Evolutionary conservation across 2,888 invertebrate species (phyloP).

Genomic region (Hypsopygia costalis): DNA sequence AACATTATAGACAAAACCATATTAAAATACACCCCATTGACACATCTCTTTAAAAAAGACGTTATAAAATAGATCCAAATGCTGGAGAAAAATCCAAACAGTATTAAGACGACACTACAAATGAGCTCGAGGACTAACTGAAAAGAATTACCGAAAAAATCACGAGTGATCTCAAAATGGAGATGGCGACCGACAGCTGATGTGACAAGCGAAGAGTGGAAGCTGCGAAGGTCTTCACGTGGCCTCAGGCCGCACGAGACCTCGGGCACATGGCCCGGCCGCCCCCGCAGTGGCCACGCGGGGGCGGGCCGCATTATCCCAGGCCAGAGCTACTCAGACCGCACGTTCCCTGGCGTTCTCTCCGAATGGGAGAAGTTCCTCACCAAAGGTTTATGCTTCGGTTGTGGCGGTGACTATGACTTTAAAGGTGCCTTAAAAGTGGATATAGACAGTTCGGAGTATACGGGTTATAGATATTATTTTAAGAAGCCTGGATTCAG

Average conservation of each 20-base stretch:
- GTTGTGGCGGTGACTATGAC: slow-evolving; percentile 71
- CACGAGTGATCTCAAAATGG: slow-evolving; percentile 78
- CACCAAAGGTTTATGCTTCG: slow-evolving; percentile 64
- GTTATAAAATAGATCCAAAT: slow-evolving; percentile 13
- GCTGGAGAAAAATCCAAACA: slow-evolving; percentile 13
- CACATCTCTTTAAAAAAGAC: not conserved
- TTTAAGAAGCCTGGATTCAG: slow-evolving; percentile 60
- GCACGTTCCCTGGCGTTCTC: slow-evolving; percentile 16
- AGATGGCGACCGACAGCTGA: slow-evolving; percentile 70
- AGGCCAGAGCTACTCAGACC: slow-evolving; percentile 10
- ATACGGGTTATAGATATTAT: slow-evolving; percentile 73
- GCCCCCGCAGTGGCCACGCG: slow-evolving; percentile 56
- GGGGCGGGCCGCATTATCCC: slow-evolving; percentile 44
- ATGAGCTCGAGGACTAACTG: slow-evolving; percentile 42
- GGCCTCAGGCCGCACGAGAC: slow-evolving; percentile 40
- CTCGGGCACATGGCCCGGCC: slow-evolving; percentile 73
- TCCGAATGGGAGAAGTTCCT: slow-evolving; percentile 52
- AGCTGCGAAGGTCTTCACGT: slow-evolving; percentile 60
- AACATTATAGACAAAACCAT: no score
- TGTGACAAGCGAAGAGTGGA: slow-evolving; percentile 66
- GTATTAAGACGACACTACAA: slow-evolving; percentile 18
- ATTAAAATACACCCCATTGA: no score
- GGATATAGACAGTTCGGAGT: slow-evolving; percentile 67
- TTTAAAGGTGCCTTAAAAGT: slow-evolving; percentile 66
- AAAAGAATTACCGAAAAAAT: slow-evolving; percentile 39